Evolutionary conservation across 2,113 vertebrate species (phyloP).

Genomic region (Propithecus coquereli): DNA sequence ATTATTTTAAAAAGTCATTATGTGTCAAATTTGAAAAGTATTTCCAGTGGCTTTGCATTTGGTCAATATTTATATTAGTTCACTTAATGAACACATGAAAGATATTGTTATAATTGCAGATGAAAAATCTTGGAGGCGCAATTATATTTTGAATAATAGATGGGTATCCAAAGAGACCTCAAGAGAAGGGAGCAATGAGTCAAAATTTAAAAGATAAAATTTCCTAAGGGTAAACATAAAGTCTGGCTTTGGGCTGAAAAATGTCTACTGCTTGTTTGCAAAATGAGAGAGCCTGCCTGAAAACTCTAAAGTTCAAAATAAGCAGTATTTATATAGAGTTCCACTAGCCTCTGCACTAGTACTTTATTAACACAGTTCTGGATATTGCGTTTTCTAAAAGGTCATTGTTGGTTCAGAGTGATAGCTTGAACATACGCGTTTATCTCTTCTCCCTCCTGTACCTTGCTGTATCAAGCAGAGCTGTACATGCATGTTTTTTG

Average conservation of each 20-base stretch:
- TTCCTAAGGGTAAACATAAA: background rate
- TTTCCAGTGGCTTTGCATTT: background rate
- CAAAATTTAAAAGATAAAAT: constrained; percentile 11
- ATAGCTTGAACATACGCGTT: background rate
- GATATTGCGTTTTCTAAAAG: background rate
- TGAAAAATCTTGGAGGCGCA: background rate
- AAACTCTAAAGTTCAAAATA: background rate
- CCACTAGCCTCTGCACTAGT: background rate
- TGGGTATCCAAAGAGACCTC: background rate
- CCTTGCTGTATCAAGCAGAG: background rate
- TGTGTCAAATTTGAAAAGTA: background rate
- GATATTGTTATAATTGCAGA: background rate
- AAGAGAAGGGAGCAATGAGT: background rate
- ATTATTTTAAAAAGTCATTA: background rate
- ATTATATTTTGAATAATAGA: background rate
- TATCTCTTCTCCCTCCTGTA: background rate
- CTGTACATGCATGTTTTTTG: background rate
- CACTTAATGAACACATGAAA: background rate
- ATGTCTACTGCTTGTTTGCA: background rate
- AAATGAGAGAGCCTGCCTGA: background rate
- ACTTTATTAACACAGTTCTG: background rate
- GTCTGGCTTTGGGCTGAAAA: background rate
- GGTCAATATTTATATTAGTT: background rate
- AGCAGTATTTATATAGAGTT: background rate
- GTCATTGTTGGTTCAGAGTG: background rate